Percentiles rank a stretch among this genome's conserved stretches.
Conservation (phyloP, 2,797 vertebrate species). For the Halcyon leucocephala region DNA sequence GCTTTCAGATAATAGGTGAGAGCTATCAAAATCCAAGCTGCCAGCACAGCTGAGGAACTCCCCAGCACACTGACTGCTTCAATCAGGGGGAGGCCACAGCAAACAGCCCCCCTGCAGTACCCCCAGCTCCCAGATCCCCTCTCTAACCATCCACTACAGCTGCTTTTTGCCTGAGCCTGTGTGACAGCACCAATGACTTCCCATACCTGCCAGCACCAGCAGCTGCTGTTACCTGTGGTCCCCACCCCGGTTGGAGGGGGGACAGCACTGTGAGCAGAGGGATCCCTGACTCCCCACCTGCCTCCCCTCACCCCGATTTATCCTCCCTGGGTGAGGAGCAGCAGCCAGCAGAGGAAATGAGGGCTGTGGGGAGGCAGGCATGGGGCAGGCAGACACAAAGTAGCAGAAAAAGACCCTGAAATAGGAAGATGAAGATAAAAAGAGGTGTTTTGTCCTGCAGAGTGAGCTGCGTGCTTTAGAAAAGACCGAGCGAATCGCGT, state of each 20-base stretch:
- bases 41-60: not conserved
- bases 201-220: not conserved
- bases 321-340: accelerated
- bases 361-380: not conserved
- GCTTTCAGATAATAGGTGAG: not conserved
- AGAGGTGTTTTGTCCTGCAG: not conserved
- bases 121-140: accelerated
- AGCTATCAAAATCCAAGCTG: not conserved
- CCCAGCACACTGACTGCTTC: not conserved
- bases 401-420: not conserved
- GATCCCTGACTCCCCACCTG: accelerated
- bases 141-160: not conserved
- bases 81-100: accelerated
- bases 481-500: not conserved
- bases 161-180: not conserved
- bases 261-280: accelerated
- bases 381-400: not conserved
- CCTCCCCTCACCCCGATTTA: not conserved
- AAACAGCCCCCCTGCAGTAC: not conserved
- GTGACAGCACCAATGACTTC: not conserved
- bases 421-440: not conserved
- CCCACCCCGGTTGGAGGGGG: accelerated
- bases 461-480: not conserved
- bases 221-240: accelerated
- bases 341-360: not conserved